These are phyloP conservation scores for Pipistrellus pygmaeus DNA, from an alignment of 2,797 vertebrate species.

Conservation along the genomic window DNA sequence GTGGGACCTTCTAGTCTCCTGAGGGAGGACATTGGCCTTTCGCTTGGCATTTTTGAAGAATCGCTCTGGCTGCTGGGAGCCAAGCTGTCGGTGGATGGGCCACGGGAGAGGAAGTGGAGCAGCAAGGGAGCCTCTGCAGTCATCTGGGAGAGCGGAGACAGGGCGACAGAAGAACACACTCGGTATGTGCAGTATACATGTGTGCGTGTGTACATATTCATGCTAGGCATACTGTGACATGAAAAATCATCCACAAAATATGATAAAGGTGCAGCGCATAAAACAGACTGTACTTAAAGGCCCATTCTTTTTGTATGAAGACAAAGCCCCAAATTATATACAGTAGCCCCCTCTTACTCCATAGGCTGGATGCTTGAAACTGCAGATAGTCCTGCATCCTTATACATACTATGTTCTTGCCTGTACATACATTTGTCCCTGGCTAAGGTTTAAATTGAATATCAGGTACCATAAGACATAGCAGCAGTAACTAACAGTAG, in stretches of 20 bases:
- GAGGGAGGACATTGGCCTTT: background rate
- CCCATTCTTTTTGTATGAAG: background rate
- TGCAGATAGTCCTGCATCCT: background rate
- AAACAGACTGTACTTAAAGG: background rate
- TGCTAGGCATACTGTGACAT: background rate
- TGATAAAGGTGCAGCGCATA: background rate
- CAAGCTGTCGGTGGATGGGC: background rate
- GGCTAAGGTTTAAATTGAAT: background rate
- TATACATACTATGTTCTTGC: background rate
- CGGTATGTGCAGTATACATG: too few relatives aligned
- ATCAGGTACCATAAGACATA: background rate
- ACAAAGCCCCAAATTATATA: background rate
- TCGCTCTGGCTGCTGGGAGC: background rate
- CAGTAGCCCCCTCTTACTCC: too few relatives aligned
- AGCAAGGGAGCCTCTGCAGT: background rate
- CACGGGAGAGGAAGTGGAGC: background rate
- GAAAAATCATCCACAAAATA: background rate
- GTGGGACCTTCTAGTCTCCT: accelerated
- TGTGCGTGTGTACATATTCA: too few relatives aligned
- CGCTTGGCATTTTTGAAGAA: background rate
- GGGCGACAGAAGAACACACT: background rate
- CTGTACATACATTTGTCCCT: background rate
- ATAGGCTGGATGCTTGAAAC: background rate
- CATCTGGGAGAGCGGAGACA: background rate
- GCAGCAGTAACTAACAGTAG: background rate